These are phyloP conservation scores for Burhinus bistriatus DNA, from an alignment of 2,113 vertebrate species.

Conservation along the genomic window DNA sequence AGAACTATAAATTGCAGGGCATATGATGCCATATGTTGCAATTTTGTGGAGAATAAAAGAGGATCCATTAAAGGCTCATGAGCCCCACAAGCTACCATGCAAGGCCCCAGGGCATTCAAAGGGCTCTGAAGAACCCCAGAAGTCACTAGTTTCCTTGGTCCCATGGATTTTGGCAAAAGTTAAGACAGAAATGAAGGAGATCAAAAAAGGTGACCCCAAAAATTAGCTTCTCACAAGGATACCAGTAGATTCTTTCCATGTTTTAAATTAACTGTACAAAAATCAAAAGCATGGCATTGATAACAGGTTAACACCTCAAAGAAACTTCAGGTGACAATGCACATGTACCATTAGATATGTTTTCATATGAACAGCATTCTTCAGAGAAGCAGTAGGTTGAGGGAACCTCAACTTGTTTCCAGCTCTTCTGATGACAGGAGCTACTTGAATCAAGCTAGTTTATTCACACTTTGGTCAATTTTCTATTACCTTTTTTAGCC, in stretches of 20 bases:
- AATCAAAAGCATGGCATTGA: background rate
- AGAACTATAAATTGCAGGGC: background rate
- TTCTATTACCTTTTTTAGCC: background rate
- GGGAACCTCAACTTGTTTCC: background rate
- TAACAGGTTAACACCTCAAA: background rate
- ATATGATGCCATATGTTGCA: accelerated
- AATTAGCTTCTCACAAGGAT: background rate
- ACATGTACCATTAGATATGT: background rate
- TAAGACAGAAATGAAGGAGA: background rate
- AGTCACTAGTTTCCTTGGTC: background rate
- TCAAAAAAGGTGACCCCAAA: background rate
- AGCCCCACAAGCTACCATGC: accelerated
- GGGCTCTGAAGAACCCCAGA: background rate
- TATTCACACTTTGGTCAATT: background rate
- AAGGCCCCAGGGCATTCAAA: background rate
- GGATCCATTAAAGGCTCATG: background rate
- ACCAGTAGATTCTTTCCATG: accelerated
- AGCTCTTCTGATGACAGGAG: background rate
- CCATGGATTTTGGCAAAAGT: background rate
- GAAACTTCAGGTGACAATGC: background rate
- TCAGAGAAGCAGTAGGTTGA: background rate
- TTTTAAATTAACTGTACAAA: background rate
- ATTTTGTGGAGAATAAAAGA: background rate
- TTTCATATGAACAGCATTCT: background rate
- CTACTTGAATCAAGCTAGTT: background rate